Conservation (phyloP, 53 echinoderm and acorn worm species). For the Hippasteria phrygiana region DNA sequence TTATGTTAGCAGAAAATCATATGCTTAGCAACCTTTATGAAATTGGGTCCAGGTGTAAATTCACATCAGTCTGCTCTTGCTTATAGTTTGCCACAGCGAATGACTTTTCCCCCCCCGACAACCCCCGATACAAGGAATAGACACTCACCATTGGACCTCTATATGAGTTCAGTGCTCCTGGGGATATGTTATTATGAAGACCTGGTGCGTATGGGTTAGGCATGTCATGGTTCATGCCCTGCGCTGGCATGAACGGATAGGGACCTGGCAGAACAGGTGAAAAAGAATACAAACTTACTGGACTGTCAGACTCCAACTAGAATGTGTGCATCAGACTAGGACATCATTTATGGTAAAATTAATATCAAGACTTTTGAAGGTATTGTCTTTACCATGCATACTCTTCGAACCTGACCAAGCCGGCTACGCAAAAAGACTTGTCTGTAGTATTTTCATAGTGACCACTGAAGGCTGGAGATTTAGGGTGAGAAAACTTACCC, state of each 20-base stretch:
- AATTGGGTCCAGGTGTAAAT: too few species aligned
- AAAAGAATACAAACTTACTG: background rate
- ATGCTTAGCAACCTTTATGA: too few species aligned
- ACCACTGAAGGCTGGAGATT: too few species aligned
- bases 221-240: constrained; percentile 84
- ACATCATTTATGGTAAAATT: background rate
- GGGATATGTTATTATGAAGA: constrained; percentile 91
- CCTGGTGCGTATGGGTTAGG: constrained; percentile 88
- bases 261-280: constrained; percentile 41
- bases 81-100: background rate
- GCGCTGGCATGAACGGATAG: constrained; percentile 83
- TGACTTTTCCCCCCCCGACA: background rate
- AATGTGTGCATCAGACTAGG: background rate
- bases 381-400: background rate
- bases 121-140: background rate
- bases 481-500: constrained; percentile 45
- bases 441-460: too few species aligned
- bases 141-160: constrained; percentile 93
- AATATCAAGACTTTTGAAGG: background rate
- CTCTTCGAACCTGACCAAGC: background rate
- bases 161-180: constrained; percentile 84
- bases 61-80: too few species aligned
- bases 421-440: background rate
- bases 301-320: background rate
- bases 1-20: too few species aligned